Base-by-base conservation (phyloP, 2,888 invertebrate species). In the Andrena haemorrhoa region DNA sequence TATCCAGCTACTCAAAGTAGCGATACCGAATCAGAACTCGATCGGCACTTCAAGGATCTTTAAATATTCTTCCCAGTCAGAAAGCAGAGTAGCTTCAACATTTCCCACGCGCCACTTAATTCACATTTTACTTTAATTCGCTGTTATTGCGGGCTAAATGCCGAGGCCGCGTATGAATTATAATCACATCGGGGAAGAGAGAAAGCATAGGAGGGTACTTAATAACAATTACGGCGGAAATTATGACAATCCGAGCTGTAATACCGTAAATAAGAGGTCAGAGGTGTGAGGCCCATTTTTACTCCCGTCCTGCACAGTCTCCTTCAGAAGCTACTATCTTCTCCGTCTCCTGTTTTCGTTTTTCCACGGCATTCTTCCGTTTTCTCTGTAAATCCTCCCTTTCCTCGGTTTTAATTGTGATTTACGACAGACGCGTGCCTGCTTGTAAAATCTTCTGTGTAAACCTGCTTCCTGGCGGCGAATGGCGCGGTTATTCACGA, bases 191-290 rank as follows among this genome's bases (percentile, higher is more conserved):
- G 71, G 63, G 56, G 58, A 6, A 20, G 33, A 29, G 53, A 7
- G 47, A 63, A 61, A 58, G 60, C 70, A 47, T 64, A 56, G 51
- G 56, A 73, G 63, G 77, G 79, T 81, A 86, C 85, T 90, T 90
- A 88, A 89, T 90, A 89, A 88, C 82, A 89, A 90, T 89, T 89
- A 88, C 65, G 12, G 58, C 2, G 84, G 75, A 77, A 89, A 83
- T 88, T 89, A 87, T 79, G 86, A 77, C 79, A 74, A 68, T 61
- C 56, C 75, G 56, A 65, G 79, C 70, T 76, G 75, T 68, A 70
- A 49, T 56, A 73, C 70, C 70, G 80, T 82, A 87, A 88, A 83
- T 87, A 87, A 82, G 66, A 70, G 72, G 51, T 49, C 60, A 65
- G 64, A 47, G 56, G 23, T 33, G 49, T 16, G 35, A 5, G 29